A percentile compares a stretch with the other conserved stretches of the same genome.
phyloP scores from a whole-genome alignment of 2,113 vertebrate species.

The Spea bombifrons region DNA sequence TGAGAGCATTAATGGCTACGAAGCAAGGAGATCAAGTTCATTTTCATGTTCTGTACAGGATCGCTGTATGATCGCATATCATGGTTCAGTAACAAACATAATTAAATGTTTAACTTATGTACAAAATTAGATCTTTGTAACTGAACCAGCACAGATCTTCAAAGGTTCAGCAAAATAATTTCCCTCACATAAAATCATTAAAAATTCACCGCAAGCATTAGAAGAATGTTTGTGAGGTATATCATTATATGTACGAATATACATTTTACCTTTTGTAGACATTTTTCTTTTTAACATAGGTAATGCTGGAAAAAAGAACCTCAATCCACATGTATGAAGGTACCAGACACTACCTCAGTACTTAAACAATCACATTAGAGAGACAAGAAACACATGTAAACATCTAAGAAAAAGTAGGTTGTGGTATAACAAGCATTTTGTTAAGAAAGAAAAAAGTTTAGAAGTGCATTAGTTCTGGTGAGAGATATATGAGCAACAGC shows the following conservation, averaged over 20 bases:
- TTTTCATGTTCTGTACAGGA: background rate
- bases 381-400: constrained; percentile 84
- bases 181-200: constrained; percentile 52
- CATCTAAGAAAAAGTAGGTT: constrained; percentile 82
- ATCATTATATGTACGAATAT: constrained; percentile 46
- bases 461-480: constrained; percentile 94
- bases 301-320: constrained; percentile 54
- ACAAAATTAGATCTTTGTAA: constrained; percentile 44
- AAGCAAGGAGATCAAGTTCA: background rate
- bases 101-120: constrained; percentile 15
- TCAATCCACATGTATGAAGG: constrained; percentile 62
- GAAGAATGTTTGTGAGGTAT: constrained; percentile 50
- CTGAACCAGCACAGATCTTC: constrained; percentile 55
- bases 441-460: constrained; percentile 79
- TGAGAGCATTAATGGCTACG: background rate
- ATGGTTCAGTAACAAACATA: constrained; percentile 14
- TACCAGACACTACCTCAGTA: constrained; percentile 65
- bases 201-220: constrained; percentile 52
- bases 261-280: background rate
- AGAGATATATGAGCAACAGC: constrained; percentile 97
- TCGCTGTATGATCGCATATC: background rate
- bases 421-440: constrained; percentile 78
- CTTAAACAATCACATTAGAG: constrained; percentile 76
- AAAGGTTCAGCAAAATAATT: constrained; percentile 56
- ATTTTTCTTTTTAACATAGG: constrained; percentile 32